These are phyloP conservation scores for Phalera bucephala DNA, from an alignment of 2,888 invertebrate genomes.

Conservation along the genomic window DNA sequence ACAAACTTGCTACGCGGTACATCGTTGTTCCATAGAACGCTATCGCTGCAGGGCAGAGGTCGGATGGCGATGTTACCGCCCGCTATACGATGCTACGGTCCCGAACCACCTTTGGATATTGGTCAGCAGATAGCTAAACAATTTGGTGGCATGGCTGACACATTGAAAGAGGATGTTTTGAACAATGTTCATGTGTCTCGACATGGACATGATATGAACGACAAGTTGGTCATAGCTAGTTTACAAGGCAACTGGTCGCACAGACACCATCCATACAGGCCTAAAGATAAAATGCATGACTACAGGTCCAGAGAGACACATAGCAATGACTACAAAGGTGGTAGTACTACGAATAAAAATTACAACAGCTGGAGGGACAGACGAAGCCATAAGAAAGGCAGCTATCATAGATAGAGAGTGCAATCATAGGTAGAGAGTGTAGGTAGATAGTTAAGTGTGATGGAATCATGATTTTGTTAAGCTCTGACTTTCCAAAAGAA, in stretches of 20 bases:
- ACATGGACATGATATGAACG: slow-evolving; percentile 42
- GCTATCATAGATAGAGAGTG: no score
- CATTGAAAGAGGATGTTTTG: slow-evolving; percentile 47
- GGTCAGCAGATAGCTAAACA: slow-evolving; percentile 47
- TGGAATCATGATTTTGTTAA: no score
- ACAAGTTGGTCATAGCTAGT: slow-evolving; percentile 66
- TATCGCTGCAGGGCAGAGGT: slow-evolving; percentile 73
- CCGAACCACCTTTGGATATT: slow-evolving; percentile 54
- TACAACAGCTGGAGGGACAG: no score
- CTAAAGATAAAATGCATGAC: slow-evolving; percentile 49
- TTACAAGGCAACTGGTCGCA: slow-evolving; percentile 78
- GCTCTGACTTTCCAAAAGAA: no score
- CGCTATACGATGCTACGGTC: slow-evolving; percentile 62
- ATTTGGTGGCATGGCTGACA: slow-evolving; percentile 67
- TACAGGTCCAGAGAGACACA: no score
- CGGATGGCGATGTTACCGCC: slow-evolving; percentile 55
- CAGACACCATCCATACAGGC: slow-evolving; percentile 68
- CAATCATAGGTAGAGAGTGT: no score
- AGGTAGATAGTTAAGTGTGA: no score
- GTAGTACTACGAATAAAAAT: no score
- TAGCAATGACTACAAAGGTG: no score
- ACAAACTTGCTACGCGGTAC: slow-evolving; percentile 88
- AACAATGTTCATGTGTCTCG: slow-evolving; percentile 34
- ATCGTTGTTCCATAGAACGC: slow-evolving; percentile 83
- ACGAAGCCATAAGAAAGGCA: no score